Conservation (phyloP, 2,113 vertebrate genomes). For the Hemibagrus wyckioides region DNA sequence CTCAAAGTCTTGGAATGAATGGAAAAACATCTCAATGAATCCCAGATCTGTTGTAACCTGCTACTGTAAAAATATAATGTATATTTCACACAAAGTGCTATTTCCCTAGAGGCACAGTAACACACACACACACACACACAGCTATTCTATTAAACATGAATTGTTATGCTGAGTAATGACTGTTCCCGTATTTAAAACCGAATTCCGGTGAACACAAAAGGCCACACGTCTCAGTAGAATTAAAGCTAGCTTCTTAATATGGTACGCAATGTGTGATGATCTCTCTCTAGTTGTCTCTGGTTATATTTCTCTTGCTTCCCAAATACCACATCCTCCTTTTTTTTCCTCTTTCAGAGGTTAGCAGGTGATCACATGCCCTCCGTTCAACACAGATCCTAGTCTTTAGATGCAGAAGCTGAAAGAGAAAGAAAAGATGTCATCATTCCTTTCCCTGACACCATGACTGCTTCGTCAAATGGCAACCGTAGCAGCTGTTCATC, state of each 20-base stretch:
- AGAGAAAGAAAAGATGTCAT: constrained; percentile 3
- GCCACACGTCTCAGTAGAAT: constrained; percentile 12
- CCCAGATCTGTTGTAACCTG: not conserved
- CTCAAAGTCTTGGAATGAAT: not conserved
- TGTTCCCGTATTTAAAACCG: constrained; percentile 40
- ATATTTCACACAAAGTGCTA: constrained; percentile 4
- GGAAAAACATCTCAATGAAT: not conserved
- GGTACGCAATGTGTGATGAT: not conserved
- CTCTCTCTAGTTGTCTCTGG: not conserved
- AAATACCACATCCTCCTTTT: not conserved
- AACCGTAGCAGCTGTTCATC: constrained; percentile 44
- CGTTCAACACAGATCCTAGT: not conserved
- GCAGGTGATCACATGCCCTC: constrained; percentile 22
- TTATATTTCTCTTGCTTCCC: not conserved
- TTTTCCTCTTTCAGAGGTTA: constrained; percentile 19
- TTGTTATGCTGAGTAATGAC: constrained; percentile 14
- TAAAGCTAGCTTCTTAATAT: constrained; percentile 29
- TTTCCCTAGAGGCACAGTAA: not conserved
- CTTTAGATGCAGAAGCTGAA: constrained; percentile 52
- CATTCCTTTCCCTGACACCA: constrained; percentile 25
- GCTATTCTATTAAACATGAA: constrained; percentile 29
- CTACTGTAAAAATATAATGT: constrained; percentile 7
- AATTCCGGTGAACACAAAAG: constrained; percentile 29
- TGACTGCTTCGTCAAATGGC: constrained; percentile 61
- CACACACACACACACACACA: constrained; percentile 27